Conservation (phyloP, 2,113 vertebrate genomes). For the Megaleporinus macrocephalus region DNA sequence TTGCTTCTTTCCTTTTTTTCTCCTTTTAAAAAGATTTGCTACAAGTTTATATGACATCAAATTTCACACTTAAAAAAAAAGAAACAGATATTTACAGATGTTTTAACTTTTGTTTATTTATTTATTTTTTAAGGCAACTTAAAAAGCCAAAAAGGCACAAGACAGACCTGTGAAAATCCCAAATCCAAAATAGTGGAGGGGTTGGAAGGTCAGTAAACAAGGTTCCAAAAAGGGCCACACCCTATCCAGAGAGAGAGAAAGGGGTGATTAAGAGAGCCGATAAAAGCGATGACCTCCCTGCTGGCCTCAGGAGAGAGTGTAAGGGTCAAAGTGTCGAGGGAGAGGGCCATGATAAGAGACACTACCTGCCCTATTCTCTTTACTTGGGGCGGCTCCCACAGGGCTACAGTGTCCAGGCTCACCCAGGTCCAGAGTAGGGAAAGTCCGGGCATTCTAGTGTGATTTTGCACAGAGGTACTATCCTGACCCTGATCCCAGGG, state of each 20-base stretch:
- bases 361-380: constrained; percentile 25
- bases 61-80: neutral
- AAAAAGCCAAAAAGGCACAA: too few relatives aligned
- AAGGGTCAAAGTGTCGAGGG: constrained; percentile 46
- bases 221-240: constrained; percentile 3
- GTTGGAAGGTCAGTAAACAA: neutral
- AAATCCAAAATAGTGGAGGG: neutral
- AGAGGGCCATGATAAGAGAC: constrained; percentile 47
- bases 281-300: constrained; percentile 24
- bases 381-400: neutral
- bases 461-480: constrained; percentile 74
- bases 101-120: constrained; percentile 5
- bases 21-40: neutral
- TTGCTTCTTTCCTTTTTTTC: neutral
- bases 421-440: constrained; percentile 6
- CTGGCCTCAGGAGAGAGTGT: constrained; percentile 1
- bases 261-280: constrained; percentile 32
- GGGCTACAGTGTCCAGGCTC: neutral
- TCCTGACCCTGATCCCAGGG: constrained; percentile 70
- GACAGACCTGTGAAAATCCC: neutral
- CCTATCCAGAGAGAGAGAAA: constrained; percentile 32
- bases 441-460: constrained; percentile 43
- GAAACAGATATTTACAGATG: neutral
- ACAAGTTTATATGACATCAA: neutral
- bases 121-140: neutral